Base-by-base conservation (phyloP, 2,888 invertebrate genomes). In the Drosophila macrothrix region DNA sequence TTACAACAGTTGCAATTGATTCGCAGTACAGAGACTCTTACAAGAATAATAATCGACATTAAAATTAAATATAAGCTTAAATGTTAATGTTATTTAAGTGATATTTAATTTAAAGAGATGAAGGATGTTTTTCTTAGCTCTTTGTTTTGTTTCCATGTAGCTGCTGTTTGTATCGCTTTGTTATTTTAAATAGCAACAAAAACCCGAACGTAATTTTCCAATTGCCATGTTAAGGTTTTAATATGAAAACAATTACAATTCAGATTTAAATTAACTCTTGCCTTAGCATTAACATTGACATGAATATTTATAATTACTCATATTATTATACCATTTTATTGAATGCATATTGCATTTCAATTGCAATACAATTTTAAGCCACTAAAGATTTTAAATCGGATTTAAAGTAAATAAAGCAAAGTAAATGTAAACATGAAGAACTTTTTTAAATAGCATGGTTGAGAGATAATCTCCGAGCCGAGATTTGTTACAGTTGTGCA, bases 381-480 rank as follows among this genome's bases (percentile, higher is more conserved):
- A 4, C 46, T 9, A 16, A 46, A 9, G 46, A 25, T 46, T 9
- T 46, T 4, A 9, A 46, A 46, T 46, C 46, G 16, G 16, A 46
- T 46, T 46, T 22, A 46, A 46, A 25, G 22, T 25, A 25, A 22
- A 46, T 22, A 25, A 46, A 22, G 16, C 16, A 46, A 46, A 22
- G 4, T 16, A 25, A 46, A 46, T 46, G 6, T 46, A 22, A 22
- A 43, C 43, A 43, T 56, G 29, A n/a, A n/a, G n/a, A n/a, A n/a
- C n/a, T n/a, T 49, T 33, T 53, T 56, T 63, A 22, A 37, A 63
- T 55, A 54, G 39, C 65, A 33, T 66, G 59, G 41, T 53, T 35
- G 29, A 49, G 0, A 4, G 31, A 31, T 67, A 60, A 29, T 70
- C 59, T 59, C 37, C 19, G 39, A 67, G 55, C 46, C 14, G 33